Evolutionary conservation across 2,113 vertebrate species (phyloP), one percentile per base, ranked within the genome.

Genomic region (Chunga burmeisteri): DNA sequence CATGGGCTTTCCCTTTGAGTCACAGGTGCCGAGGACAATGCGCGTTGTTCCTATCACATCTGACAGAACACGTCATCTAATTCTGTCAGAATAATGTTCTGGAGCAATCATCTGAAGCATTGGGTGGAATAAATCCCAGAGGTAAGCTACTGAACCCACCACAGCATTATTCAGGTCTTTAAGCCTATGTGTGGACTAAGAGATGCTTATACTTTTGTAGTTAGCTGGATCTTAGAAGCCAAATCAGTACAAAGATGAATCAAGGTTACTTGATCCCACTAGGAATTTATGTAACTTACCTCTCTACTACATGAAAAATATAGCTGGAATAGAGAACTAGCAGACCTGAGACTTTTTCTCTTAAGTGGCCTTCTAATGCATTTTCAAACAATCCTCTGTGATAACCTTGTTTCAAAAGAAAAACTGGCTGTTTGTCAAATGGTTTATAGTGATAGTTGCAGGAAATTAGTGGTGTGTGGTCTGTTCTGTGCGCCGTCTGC

Each of bases 231-330:
- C 38, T 38, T 38, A 21, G 44, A 56, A 85, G 34, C 16, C 47
- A 9, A 5, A 29, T 30, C 12, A 72, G 30, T 53, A 21, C 32
- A 10, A 36, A 42, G 16, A 15, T 21, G 50, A 59, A 62, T 53
- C 9, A 20, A 49, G 59, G 50, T 46, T 27, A 13, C 29, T 26
- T 11, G 40, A 47, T 80, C n/a, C 26, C n/a, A 4, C 10, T 4
- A 19, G 72, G 42, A 42, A 30, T 46, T 47, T 32, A 14, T 16
- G 20, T 50, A 29, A 63, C 91, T 67, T 74, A 96, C 96, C 97
- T 98, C 97, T 98, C 98, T 5, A 98, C 32, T n/a, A 98, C 65
- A 3, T 98, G 98, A 15, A 98, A 81, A 30, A 97, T 53, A 7
- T 36, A 86, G 16, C 62, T 87, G 11, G 98, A 84, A 14, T 97